Base-by-base conservation (phyloP, 2,797 vertebrate species). In the Acipenser transmontanus region DNA sequence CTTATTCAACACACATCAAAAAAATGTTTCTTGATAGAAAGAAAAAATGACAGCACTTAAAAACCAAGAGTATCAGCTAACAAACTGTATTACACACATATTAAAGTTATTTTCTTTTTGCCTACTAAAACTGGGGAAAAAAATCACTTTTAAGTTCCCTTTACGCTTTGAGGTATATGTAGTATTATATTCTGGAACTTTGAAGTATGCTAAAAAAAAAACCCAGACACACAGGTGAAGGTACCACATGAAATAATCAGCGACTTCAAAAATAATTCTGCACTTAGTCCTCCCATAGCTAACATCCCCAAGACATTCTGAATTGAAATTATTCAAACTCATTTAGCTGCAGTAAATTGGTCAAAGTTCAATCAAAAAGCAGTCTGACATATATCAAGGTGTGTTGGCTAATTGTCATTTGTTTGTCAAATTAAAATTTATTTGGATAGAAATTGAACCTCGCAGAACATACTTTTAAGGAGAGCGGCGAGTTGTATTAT, bases 291-390 rank as follows among this genome's bases (percentile, higher is more conserved):
- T 96, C 93, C 92, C 90, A 91, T 89, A 93, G 94, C 94, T 93
- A 95, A 95, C 96, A 95, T 98, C 96, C 95, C 92, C 89, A 77
- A 97, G 97, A 96, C 94, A 98, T 98, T 92, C 92, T 87, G 93
- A 90, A 98, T 98, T 94, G 95, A 99, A 99, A 98, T 98, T 91
- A 95, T 97, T 93, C 94, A 95, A 98, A 98, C 95, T 98, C 96
- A 98, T 99, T 98, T 98, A 96, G 95, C 90, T 92, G 91, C 91
- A 88, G 94, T 93, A 98, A 98, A 99, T 99, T 98, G 97, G 94
- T 95, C 95, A 89, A 93, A 95, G 95, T 98, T 98, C 96, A 99
- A 98, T 98, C 95, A 97, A 93, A 96, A 97, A 92, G 93, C 93
- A 95, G 92, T 90, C 93, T 92, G 93, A 95, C 89, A 85, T 88